Conservation (phyloP, 1,140 invertebrate species). For the Aphelinus certus region DNA sequence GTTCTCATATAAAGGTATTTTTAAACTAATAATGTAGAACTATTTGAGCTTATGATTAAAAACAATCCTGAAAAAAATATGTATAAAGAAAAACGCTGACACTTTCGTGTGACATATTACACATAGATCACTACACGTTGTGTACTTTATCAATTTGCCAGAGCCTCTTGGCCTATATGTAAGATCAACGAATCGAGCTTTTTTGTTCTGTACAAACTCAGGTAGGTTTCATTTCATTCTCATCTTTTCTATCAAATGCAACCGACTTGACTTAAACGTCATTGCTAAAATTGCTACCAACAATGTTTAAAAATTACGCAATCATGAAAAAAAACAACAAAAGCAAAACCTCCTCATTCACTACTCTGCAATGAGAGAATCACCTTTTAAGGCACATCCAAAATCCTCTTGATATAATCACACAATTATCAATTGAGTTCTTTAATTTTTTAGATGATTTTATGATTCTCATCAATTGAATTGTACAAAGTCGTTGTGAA, state of each 20-base stretch:
- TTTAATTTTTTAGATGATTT: neutral
- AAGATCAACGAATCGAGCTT: conserved; percentile 41
- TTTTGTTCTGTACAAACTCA: conserved; percentile 30
- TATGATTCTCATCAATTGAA: conserved; percentile 8
- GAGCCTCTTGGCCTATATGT: conserved; percentile 31
- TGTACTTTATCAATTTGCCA: conserved; percentile 18
- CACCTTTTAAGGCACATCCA: conserved; percentile 30
- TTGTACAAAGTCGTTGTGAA: conserved; percentile 19
- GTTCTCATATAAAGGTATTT: conserved; percentile 22
- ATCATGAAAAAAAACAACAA: neutral
- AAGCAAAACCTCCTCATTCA: neutral
- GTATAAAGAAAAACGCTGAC: conserved; percentile 21
- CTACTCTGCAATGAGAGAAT: neutral
- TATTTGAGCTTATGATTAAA: conserved; percentile 32
- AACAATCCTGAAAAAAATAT: conserved; percentile 23
- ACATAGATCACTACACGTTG: neutral
- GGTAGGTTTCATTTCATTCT: conserved; percentile 33
- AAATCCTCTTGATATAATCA: conserved; percentile 29
- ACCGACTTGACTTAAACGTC: conserved; percentile 33
- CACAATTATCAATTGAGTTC: conserved; percentile 18
- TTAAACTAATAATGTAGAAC: conserved; percentile 33
- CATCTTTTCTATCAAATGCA: conserved; percentile 33
- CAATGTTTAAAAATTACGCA: conserved; percentile 19
- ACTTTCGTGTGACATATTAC: conserved; percentile 1
- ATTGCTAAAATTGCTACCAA: conserved; percentile 34